Conservation (phyloP, 2,888 invertebrate species). For the Myathropa florea region DNA sequence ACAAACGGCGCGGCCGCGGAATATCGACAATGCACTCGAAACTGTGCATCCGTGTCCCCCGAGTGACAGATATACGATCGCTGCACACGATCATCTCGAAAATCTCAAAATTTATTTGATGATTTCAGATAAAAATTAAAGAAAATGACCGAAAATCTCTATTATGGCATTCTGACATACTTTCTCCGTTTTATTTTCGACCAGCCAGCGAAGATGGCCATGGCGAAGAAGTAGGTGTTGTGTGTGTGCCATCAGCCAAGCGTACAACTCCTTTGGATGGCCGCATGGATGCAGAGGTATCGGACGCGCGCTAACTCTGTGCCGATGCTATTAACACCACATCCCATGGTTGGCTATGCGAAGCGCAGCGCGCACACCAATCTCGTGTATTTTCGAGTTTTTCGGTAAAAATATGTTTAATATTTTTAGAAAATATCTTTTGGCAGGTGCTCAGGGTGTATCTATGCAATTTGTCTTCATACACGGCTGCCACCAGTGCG, state of each 20-base stretch:
- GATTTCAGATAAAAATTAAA: constrained; percentile 57
- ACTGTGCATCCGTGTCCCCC: constrained; percentile 21
- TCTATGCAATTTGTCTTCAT: constrained; percentile 59
- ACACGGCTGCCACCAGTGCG: constrained; percentile 9
- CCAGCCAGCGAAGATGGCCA: background rate
- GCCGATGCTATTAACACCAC: constrained; percentile 30
- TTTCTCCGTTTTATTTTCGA: constrained; percentile 66
- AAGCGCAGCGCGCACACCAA: background rate
- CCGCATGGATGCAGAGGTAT: background rate
- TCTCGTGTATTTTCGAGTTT: constrained; percentile 12
- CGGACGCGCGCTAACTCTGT: background rate
- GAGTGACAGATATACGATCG: constrained; percentile 46
- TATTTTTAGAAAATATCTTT: constrained; percentile 67
- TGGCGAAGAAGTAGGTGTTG: constrained; percentile 25
- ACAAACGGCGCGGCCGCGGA: background rate
- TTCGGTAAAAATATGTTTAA: constrained; percentile 51
- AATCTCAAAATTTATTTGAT: constrained; percentile 68
- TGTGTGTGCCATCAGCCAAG: no score
- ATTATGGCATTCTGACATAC: constrained; percentile 65
- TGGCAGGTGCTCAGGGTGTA: constrained; percentile 58
- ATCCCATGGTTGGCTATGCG: background rate
- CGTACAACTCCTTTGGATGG: background rate
- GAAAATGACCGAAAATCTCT: constrained; percentile 48
- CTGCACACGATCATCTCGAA: constrained; percentile 46
- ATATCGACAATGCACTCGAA: constrained; percentile 2